Percentiles rank a stretch among this genome's conserved stretches.
Evolutionary conservation across 2,797 vertebrate species (phyloP).

Genomic region (Amniataba percoides): DNA sequence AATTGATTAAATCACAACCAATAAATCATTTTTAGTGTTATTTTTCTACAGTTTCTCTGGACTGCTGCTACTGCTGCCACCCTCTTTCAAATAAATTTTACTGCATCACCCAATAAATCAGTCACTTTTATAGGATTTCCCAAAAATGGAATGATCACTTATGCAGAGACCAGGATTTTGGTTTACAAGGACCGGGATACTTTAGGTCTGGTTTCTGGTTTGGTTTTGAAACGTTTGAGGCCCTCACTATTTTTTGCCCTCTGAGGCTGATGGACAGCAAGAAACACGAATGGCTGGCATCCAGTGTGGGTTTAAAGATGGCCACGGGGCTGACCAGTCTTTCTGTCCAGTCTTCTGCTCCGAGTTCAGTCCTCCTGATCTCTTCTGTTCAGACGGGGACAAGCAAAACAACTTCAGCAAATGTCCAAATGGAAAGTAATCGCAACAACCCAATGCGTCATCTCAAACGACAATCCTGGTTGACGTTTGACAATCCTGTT

Average conservation of each 20-base stretch:
- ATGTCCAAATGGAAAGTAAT: background rate
- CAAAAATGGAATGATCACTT: constrained; percentile 66
- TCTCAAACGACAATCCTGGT: background rate
- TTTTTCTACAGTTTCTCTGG: constrained; percentile 10
- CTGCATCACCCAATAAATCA: constrained; percentile 47
- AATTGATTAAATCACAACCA: background rate
- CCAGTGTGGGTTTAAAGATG: background rate
- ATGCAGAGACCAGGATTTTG: constrained; percentile 47
- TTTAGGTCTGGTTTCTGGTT: constrained; percentile 55
- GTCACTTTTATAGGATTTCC: constrained; percentile 61
- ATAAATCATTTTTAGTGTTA: background rate
- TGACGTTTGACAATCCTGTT: constrained; percentile 1
- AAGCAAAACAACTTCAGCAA: background rate
- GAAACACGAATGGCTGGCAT: constrained; percentile 18
- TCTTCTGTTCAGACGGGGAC: background rate
- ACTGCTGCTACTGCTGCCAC: constrained; percentile 3
- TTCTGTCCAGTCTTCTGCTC: constrained; percentile 6
- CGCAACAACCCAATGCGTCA: background rate
- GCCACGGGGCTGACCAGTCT: background rate
- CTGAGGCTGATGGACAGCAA: constrained; percentile 32
- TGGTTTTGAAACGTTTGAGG: constrained; percentile 46
- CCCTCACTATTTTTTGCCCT: constrained; percentile 36
- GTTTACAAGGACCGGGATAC: constrained; percentile 44
- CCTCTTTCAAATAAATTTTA: constrained; percentile 21
- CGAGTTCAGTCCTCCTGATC: background rate